Evolutionary conservation across 2,888 invertebrate genomes (phyloP), one percentile per base, ranked within the genome.

Genomic region (Heliconius aoede): DNA sequence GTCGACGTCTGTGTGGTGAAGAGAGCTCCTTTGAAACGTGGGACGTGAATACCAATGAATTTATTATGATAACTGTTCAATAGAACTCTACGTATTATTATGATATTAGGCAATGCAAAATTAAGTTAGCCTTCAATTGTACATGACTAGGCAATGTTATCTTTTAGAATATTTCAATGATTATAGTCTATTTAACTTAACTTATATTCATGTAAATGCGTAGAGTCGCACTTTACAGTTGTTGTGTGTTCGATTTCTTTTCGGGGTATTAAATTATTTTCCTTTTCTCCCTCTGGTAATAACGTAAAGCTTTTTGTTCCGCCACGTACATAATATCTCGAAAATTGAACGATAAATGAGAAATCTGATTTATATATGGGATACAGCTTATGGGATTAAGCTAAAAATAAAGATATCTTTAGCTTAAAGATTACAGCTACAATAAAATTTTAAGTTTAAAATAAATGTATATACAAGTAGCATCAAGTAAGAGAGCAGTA

Each of bases 21-120:
- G 68, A 69, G 55, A 69, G 30, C 68, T 28, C 51, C 68, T 69
- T 69, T 55, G n/a, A 55, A 69, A 30, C 51, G 30, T 15, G 30
- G 21, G 30, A 30, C 13, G 15, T 69, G 68, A 69, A 55, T 55
- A 69, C 30, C 28, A 30, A 69, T 69, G n/a, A 28, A 68, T 51
- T 21, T 68, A 68, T 46, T 69, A 55, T 60, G 60, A 72, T 26
- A 24, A 72, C 58, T 32, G 58, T 72, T 72, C 36, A 60, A 60
- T 72, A 51, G 40, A 51, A 68, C 21, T 28, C 28, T 11, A 65
- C 36, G 36, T 36, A 32, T 32, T 32, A 36, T 36, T 65, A 65
- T 65, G 24, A 15, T 65, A 65, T 65, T n/a, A 65, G 24, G 64
- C n/a, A n/a, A 24, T 8, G 7, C 3, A 18, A 64, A 65, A 36